These are phyloP conservation scores for Prosopocoilus inquinatus DNA, from an alignment of 2,888 invertebrate genomes.

Conservation along the genomic window DNA sequence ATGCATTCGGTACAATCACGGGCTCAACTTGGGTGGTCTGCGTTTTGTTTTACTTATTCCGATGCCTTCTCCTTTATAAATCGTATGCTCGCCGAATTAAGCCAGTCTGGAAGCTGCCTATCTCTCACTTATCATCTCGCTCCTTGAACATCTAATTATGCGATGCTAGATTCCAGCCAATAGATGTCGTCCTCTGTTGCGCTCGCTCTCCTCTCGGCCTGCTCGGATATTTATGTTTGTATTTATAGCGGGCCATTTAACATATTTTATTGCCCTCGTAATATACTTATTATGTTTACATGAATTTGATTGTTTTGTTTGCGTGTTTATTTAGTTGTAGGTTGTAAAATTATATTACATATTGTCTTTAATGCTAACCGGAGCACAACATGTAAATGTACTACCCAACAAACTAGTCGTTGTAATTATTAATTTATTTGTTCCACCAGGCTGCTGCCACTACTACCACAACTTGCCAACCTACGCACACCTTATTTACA, in stretches of 20 bases:
- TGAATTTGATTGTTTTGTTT: too few relatives aligned
- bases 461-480: too few relatives aligned
- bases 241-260: not conserved
- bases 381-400: too few relatives aligned
- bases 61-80: conserved; percentile 30
- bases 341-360: too few relatives aligned
- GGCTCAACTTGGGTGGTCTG: conserved; percentile 51
- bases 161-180: conserved; percentile 15
- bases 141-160: conserved; percentile 32
- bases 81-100: conserved; percentile 31
- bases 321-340: too few relatives aligned
- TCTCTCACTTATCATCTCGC: conserved; percentile 34
- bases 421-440: too few relatives aligned
- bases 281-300: too few relatives aligned
- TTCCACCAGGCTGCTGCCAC: too few relatives aligned
- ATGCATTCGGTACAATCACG: conserved; percentile 42
- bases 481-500: too few relatives aligned
- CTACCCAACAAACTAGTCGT: too few relatives aligned
- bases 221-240: not conserved
- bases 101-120: conserved; percentile 30
- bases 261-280: too few relatives aligned
- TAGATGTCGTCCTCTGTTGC: conserved; percentile 16
- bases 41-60: conserved; percentile 49
- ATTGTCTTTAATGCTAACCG: too few relatives aligned
- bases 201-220: not conserved